Conservation (phyloP, 2,113 vertebrate genomes). For the Lucifuga dentata region DNA sequence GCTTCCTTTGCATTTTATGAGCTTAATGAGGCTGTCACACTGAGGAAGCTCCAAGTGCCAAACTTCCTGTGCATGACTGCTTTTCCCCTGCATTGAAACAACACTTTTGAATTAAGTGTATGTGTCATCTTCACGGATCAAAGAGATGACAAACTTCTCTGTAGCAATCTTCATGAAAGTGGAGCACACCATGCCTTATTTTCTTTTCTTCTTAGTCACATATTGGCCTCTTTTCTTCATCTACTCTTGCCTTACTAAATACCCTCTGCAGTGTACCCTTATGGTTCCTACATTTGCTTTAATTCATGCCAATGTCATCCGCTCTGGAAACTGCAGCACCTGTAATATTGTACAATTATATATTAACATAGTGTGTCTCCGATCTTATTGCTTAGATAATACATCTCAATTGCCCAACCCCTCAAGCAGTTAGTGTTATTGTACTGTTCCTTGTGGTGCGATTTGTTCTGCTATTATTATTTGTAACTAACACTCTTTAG, state of each 20-base stretch:
- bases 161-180: background rate
- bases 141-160: too few species aligned
- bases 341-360: too few species aligned
- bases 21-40: background rate
- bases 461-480: slow-evolving; percentile 9
- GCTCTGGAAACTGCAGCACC: background rate
- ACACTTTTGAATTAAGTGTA: background rate
- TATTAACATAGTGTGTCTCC: too few species aligned
- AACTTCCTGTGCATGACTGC: background rate
- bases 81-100: slow-evolving; percentile 7
- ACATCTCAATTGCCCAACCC: background rate
- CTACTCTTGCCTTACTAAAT: background rate
- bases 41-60: background rate
- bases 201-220: slow-evolving; percentile 1
- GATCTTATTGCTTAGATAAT: too few species aligned
- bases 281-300: background rate
- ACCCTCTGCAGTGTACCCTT: background rate
- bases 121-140: too few species aligned
- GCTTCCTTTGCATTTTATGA: slow-evolving; percentile 5
- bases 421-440: slow-evolving; percentile 13
- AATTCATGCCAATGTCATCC: background rate
- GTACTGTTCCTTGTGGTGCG: background rate
- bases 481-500: background rate
- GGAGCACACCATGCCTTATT: background rate
- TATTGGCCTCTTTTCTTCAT: background rate